Conservation (phyloP, 2,888 invertebrate genomes). For the Rotaria macrura region DNA sequence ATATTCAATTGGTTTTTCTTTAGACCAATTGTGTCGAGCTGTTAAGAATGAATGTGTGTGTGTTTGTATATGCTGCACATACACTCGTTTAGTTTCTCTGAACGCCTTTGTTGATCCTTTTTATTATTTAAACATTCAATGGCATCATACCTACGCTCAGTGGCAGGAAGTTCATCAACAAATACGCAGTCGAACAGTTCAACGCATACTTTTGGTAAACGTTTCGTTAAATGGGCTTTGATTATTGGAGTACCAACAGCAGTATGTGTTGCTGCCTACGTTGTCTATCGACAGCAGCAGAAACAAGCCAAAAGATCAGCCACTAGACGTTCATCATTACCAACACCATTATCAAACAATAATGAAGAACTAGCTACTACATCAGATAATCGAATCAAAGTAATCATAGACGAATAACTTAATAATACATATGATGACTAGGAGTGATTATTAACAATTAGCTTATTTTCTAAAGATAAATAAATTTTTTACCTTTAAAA, state of each 20-base stretch:
- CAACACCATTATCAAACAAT: neutral
- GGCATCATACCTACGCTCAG: neutral
- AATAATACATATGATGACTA: too few relatives aligned
- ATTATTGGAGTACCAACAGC: constrained; percentile 29
- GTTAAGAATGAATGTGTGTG: neutral
- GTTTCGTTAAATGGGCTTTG: constrained; percentile 6
- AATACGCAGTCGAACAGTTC: neutral
- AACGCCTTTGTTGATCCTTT: neutral
- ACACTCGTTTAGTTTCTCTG: neutral
- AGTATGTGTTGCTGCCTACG: constrained; percentile 14
- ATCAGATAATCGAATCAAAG: neutral
- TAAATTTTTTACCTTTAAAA: too few relatives aligned
- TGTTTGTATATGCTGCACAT: too few relatives aligned
- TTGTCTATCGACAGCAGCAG: constrained; percentile 22
- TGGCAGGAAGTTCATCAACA: neutral
- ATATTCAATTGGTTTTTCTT: neutral
- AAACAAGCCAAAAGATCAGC: neutral
- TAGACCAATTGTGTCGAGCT: neutral
- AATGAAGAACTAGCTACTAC: neutral
- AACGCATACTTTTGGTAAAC: neutral
- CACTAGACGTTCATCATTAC: neutral
- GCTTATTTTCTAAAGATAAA: too few relatives aligned
- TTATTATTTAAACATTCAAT: neutral
- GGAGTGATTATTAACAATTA: too few relatives aligned
- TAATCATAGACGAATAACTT: neutral